Evolutionary conservation across 2,113 vertebrate species (phyloP).

Genomic region (Oophaga pumilio): DNA sequence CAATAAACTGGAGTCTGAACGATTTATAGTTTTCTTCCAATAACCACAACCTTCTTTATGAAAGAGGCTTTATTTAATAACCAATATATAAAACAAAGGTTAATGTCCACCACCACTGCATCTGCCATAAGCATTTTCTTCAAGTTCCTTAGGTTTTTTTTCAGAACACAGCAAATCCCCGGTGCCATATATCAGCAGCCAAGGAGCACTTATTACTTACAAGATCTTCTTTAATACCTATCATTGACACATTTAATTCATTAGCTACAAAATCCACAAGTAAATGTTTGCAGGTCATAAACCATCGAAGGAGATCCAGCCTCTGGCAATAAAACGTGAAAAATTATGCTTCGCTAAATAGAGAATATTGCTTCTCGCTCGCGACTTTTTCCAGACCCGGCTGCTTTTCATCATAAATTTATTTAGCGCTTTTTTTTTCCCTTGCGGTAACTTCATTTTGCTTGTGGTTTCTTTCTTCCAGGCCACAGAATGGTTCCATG

Average conservation of each 20-base stretch:
- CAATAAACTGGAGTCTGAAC: neutral
- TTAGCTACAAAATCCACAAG: slow-evolving; percentile 61
- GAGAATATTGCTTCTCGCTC: slow-evolving; percentile 60
- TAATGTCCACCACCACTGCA: slow-evolving; percentile 28
- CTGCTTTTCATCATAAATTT: slow-evolving; percentile 50
- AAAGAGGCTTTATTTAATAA: neutral
- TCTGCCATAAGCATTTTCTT: slow-evolving; percentile 39
- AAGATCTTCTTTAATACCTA: slow-evolving; percentile 61
- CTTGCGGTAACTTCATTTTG: neutral
- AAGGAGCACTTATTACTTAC: slow-evolving; percentile 53
- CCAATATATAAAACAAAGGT: neutral
- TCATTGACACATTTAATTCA: slow-evolving; percentile 62
- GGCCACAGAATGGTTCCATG: slow-evolving; percentile 99
- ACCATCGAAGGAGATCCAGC: slow-evolving; percentile 60
- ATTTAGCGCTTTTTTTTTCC: slow-evolving; percentile 47
- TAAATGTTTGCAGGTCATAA: slow-evolving; percentile 62
- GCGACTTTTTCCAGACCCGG: slow-evolving; percentile 45
- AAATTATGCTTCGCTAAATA: slow-evolving; percentile 34
- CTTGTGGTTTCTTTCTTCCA: slow-evolving; percentile 65
- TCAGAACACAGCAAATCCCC: slow-evolving; percentile 5
- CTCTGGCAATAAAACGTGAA: slow-evolving; percentile 60
- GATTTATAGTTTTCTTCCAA: neutral
- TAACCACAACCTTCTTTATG: neutral
- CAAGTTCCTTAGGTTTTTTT: slow-evolving; percentile 63
- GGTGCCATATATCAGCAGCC: slow-evolving; percentile 42